These are phyloP conservation scores for Chouioia cunea DNA, from an alignment of 2,888 invertebrate genomes.

Conservation along the genomic window DNA sequence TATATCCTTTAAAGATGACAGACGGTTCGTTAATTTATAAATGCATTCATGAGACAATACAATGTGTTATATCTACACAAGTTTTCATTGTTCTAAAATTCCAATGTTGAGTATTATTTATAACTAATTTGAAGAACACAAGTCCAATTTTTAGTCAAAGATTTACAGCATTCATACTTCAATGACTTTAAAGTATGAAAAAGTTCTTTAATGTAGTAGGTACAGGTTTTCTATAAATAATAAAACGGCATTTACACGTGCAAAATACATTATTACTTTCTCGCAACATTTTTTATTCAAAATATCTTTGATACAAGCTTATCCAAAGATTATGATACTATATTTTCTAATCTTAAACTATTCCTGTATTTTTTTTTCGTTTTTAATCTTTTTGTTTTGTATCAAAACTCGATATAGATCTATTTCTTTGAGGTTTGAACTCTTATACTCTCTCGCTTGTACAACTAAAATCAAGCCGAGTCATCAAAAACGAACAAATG, in stretches of 20 bases:
- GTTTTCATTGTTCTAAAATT: too few species aligned
- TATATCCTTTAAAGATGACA: too few species aligned
- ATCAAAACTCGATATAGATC: constrained; percentile 36
- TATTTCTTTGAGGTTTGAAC: constrained; percentile 26
- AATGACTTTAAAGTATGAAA: too few species aligned
- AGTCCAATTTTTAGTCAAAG: too few species aligned
- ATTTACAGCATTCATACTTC: too few species aligned
- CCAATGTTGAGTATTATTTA: too few species aligned
- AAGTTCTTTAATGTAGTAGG: neutral
- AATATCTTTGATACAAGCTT: constrained; percentile 45
- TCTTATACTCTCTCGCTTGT: constrained; percentile 18
- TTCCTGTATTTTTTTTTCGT: constrained; percentile 26
- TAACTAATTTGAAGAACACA: too few species aligned
- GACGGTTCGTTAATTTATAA: too few species aligned
- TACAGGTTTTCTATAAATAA: constrained; percentile 26
- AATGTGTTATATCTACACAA: too few species aligned
- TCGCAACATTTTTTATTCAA: constrained; percentile 49
- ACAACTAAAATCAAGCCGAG: constrained; percentile 12
- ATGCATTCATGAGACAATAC: too few species aligned
- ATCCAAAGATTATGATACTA: constrained; percentile 26
- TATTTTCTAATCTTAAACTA: constrained; percentile 32
- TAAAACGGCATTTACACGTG: constrained; percentile 30
- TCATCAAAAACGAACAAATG: constrained; percentile 16
- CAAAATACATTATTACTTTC: constrained; percentile 46
- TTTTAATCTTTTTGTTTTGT: constrained; percentile 11